Percentiles rank a stretch among this genome's conserved stretches.
These are phyloP conservation scores for Hedya salicella DNA, from an alignment of 2,888 invertebrate genomes.

Conservation along the genomic window DNA sequence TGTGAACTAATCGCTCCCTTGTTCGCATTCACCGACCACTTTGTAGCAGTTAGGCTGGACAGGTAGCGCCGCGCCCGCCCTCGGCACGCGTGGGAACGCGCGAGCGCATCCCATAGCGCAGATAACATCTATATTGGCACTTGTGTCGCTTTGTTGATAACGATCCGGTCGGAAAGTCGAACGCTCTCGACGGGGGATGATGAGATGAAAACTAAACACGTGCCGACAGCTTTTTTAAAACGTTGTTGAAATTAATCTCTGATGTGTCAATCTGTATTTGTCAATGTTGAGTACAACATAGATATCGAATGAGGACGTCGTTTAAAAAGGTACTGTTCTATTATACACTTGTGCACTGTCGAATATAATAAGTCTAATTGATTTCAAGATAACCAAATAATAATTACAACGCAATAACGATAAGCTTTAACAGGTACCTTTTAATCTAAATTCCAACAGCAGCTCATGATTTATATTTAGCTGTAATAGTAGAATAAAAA, in stretches of 20 bases:
- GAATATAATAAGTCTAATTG: too few species aligned
- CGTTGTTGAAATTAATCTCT: slow-evolving; percentile 28
- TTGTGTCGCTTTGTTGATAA: slow-evolving; percentile 58
- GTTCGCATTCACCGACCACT: slow-evolving; percentile 4
- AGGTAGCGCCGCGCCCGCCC: slow-evolving; percentile 46
- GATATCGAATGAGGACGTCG: background rate
- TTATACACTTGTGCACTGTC: too few species aligned
- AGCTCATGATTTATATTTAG: too few species aligned
- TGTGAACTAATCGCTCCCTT: slow-evolving; percentile 7
- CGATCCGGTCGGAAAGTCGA: slow-evolving; percentile 55
- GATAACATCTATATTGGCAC: slow-evolving; percentile 68
- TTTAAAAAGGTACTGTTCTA: too few species aligned
- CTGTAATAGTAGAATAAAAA: too few species aligned
- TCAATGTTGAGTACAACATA: background rate
- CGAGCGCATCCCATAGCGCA: slow-evolving; percentile 54
- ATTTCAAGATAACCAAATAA: too few species aligned
- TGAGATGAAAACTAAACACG: slow-evolving; percentile 55
- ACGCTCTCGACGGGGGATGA: slow-evolving; percentile 55
- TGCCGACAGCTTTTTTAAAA: slow-evolving; percentile 48
- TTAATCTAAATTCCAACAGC: too few species aligned
- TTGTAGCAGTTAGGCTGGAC: slow-evolving; percentile 19
- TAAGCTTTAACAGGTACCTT: too few species aligned
- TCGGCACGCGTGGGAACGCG: slow-evolving; percentile 64
- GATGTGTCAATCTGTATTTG: slow-evolving; percentile 31
- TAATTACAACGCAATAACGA: too few species aligned